Base-by-base conservation (phyloP, 1,140 invertebrate genomes). In the Arctopsyche grandis region DNA sequence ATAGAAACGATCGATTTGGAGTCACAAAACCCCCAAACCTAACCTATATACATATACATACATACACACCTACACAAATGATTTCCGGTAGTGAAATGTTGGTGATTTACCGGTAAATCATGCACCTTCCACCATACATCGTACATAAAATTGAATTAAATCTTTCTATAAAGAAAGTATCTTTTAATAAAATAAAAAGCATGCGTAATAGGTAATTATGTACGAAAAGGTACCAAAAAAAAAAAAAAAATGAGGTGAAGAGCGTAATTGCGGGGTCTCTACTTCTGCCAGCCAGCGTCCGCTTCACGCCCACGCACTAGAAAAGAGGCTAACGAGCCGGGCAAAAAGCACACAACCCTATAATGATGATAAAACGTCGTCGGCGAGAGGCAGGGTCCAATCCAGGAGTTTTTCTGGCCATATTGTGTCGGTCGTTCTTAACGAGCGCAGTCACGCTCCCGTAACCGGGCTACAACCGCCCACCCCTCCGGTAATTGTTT, bases 341-440 rank as follows among this genome's bases (percentile, higher is more conserved):
- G 48, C 16, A 52, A 52, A 52, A 44, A 19, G 26, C 38, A 70
- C 29, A 70, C 69, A 70, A 52, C n/a, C 29, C 21, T 70, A 16
- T 70, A 70, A 70, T 70, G 69, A 70, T 70, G 69, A 70, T 70
- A 44, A 44, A 70, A 70, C 29, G 69, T 70, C 26, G 21, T 44
- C 9, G 26, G 16, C 48, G 48, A 52, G 48, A 52, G 16, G 48
- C 10, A 70, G 12, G 26, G 38, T 29, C 10, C 14, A 70, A 70
- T 70, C 69, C 29, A 19, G 26, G 7, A 26, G 14, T 70, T 70
- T 70, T 70, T 70, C 69, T 44, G n/a, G 26, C 1, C 60, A 66
- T 66, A 66, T 66, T 66, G 60, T 66, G 14, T 66, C 60, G 60
- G 69, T 9, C n/a, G 21, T 26, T 43, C 12, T 19, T 70, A 70